Base-by-base conservation (phyloP, 2,113 vertebrate species). In the Gadus chalcogrammus region DNA sequence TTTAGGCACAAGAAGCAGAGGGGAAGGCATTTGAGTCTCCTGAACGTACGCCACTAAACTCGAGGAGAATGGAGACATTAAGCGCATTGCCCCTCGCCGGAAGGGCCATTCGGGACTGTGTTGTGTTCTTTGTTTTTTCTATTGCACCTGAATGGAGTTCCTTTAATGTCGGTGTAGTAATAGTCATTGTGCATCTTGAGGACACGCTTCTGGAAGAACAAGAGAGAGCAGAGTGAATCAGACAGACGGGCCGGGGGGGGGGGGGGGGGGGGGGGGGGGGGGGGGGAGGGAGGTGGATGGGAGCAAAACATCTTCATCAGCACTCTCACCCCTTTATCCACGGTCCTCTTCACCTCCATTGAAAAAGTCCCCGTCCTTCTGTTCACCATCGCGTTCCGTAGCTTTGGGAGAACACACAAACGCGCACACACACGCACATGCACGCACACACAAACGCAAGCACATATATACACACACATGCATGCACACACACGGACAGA, bases 101-200 rank as follows among this genome's bases (percentile, higher is more conserved):
- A 38, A 38, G 74, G 56, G 60, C 16, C 22, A 20, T 67, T 71
- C 12, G 3, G 38, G 58, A 73, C 64, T 31, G 55, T 1, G 64
- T 61, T 60, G 8, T 35, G 65, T 68, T 60, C 20, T 20, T 67
- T 70, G 22, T 58, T 16, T 18, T 58, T 17, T 58, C 16, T 16
- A 58, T 48, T 75, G 79, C 93, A 98, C 97, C 97, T 99, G 93
- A 98, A 99, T 6, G 97, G 95, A 69, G 97, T 98, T 74, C 97
- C 97, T 92, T 96, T 97, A 91, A 99, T 98, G 91, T 98, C 96
- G 72, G 97, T 99, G 71, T 96, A 99, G 93, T 94, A 99, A 91
- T 99, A 99, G 91, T 99, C 97, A 89, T 98, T 98, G 92, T 96
- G 97, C 97, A 99, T 96, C 86, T 95, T 95, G 86, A 99, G 90